Percentiles rank a stretch among this genome's conserved stretches.
phyloP scores from a whole-genome alignment of 2,113 vertebrate species.

The Hypocryptadius cinnamomeus region DNA sequence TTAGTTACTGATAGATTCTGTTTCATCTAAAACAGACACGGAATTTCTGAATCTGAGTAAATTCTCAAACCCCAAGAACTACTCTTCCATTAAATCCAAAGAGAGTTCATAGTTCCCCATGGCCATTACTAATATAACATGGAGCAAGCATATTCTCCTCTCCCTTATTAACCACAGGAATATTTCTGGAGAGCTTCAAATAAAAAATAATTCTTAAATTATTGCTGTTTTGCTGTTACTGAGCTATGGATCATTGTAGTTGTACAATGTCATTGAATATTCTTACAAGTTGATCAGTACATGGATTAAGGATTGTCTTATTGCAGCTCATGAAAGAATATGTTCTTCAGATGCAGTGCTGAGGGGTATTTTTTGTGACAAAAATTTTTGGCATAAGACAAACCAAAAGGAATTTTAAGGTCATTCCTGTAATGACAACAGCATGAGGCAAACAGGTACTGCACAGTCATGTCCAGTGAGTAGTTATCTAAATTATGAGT shows the following conservation, averaged over 20 bases:
- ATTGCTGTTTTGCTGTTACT: background rate
- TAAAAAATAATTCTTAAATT: background rate
- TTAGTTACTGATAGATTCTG: background rate
- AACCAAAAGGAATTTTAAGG: background rate
- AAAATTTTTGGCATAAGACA: background rate
- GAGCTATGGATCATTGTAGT: background rate
- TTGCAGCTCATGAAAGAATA: background rate
- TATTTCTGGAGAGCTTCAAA: background rate
- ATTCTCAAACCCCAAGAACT: background rate
- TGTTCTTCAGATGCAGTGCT: background rate
- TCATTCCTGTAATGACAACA: background rate
- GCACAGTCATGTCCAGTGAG: background rate
- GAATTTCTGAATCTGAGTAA: background rate
- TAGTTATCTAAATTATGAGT: background rate
- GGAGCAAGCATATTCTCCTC: background rate
- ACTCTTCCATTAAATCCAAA: background rate
- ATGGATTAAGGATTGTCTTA: background rate
- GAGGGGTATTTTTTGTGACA: background rate
- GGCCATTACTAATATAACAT: background rate
- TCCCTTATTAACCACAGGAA: background rate
- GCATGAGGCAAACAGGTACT: background rate
- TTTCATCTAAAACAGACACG: background rate
- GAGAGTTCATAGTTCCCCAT: background rate
- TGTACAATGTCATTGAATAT: background rate
- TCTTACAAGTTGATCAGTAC: background rate